Base-by-base conservation (phyloP, 2,797 vertebrate species). In the Setipinna tenuifilis region DNA sequence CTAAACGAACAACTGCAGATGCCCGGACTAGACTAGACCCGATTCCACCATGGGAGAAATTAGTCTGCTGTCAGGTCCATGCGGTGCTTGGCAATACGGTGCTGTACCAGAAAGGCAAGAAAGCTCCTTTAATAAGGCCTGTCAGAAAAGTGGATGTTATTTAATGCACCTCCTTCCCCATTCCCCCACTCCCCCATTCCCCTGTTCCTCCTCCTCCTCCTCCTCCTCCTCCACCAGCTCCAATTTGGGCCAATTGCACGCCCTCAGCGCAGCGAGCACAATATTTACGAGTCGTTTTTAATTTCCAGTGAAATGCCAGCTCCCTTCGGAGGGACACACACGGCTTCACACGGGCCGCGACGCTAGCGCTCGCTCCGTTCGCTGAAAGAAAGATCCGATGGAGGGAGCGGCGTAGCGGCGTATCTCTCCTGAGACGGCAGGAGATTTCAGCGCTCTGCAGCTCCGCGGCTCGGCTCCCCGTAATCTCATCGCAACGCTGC, bases 291-390 rank as follows among this genome's bases (percentile, higher is more conserved):
- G 87, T 83, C 90, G 85, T 61, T 78, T 90, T 94, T 86, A 94
- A 94, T 94, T 92, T 94, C 93, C 90, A 89, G 93, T 93, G 91
- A 91, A 89, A 93, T 85, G 90, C 90, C 89, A 90, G 92, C 89
- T 93, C 91, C 91, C 91, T 91, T 75, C 82, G 91, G 91, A 89
- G 86, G 88, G n/a, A n/a, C n/a, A n/a, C n/a, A n/a, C 87, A 90
- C 93, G 92, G 89, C 88, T 92, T 87, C 87, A 88, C 88, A 89
- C 86, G 57, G 85, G 86, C 84, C 82, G 25, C 6, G 19, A 19
- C 1, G 35, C 31, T 6, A 25, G 16, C 71, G 16, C 31, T 44
- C 35, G 35, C 35, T n/a, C n/a, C n/a, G n/a, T n/a, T n/a, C 35
- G 16, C 31, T 44, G 71, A 44, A 78, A 78, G 71, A 44, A 78